These are phyloP conservation scores for Camelus bactrianus DNA, from an alignment of 2,113 vertebrate genomes.

Conservation along the genomic window DNA sequence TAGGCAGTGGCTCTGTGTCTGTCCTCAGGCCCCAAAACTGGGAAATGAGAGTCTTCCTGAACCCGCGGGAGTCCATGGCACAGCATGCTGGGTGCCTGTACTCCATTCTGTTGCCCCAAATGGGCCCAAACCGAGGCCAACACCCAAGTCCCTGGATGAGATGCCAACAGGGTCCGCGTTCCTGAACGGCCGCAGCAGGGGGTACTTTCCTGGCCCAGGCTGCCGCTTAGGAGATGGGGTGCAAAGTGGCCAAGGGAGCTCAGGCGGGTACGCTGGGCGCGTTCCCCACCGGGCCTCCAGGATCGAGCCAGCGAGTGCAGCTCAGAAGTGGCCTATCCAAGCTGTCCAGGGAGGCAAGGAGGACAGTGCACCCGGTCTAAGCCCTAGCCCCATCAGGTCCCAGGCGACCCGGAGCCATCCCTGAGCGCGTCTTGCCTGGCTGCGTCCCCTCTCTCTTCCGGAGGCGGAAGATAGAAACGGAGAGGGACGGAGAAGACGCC, in stretches of 20 bases:
- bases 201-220: fast-evolving
- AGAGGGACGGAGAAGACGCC: background rate
- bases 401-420: fast-evolving
- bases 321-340: background rate
- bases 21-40: background rate
- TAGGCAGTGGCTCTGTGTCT: background rate
- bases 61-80: background rate
- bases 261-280: fast-evolving
- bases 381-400: background rate
- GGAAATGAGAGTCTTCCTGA: background rate
- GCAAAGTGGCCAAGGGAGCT: background rate
- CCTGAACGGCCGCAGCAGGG: fast-evolving
- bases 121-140: fast-evolving
- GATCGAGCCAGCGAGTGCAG: fast-evolving
- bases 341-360: background rate
- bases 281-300: no score
- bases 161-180: background rate
- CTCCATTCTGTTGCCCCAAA: fast-evolving
- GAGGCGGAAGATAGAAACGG: background rate
- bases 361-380: fast-evolving
- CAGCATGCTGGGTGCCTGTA: background rate
- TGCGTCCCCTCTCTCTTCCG: fast-evolving
- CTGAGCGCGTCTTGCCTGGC: fast-evolving
- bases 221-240: fast-evolving
- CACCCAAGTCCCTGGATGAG: fast-evolving